These are phyloP conservation scores for Phortica okadai DNA, from an alignment of 2,888 invertebrate species.

Conservation along the genomic window DNA sequence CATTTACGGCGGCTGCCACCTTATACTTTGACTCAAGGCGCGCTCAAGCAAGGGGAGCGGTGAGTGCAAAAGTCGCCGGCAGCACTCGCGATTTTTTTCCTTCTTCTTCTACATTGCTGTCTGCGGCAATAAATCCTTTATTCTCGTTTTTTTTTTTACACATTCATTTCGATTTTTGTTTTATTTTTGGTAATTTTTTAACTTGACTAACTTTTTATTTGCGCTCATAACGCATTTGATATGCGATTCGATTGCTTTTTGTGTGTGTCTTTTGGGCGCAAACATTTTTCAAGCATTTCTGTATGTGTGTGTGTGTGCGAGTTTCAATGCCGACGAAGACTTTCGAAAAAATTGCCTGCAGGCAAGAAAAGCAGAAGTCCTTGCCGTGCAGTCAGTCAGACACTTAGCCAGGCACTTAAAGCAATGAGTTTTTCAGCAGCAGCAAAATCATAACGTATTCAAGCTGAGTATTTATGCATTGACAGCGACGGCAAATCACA, in stretches of 20 bases:
- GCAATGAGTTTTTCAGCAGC: constrained; percentile 3
- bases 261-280: background rate
- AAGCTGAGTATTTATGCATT: constrained; percentile 1
- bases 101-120: background rate
- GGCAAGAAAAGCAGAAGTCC: background rate
- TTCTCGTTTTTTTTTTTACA: background rate
- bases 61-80: constrained; percentile 4
- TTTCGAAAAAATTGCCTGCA: background rate
- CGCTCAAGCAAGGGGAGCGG: background rate
- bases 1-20: constrained; percentile 9
- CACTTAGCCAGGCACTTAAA: constrained; percentile 14
- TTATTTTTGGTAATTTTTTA: constrained; percentile 23
- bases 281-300: background rate
- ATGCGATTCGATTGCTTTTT: background rate
- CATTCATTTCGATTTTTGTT: background rate
- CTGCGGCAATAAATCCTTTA: constrained; percentile 11
- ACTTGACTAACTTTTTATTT: constrained; percentile 28
- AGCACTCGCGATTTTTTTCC: constrained; percentile 3
- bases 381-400: background rate
- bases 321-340: too few species aligned
- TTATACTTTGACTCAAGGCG: background rate
- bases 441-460: too few species aligned
- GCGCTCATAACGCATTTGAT: constrained; percentile 29
- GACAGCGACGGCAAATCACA: constrained; percentile 2
- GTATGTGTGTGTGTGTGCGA: too few species aligned